A percentile compares a stretch with the other conserved stretches of the same genome.
These are phyloP conservation scores for Druceiella hillmani DNA, from an alignment of 2,888 invertebrate genomes.

Conservation along the genomic window DNA sequence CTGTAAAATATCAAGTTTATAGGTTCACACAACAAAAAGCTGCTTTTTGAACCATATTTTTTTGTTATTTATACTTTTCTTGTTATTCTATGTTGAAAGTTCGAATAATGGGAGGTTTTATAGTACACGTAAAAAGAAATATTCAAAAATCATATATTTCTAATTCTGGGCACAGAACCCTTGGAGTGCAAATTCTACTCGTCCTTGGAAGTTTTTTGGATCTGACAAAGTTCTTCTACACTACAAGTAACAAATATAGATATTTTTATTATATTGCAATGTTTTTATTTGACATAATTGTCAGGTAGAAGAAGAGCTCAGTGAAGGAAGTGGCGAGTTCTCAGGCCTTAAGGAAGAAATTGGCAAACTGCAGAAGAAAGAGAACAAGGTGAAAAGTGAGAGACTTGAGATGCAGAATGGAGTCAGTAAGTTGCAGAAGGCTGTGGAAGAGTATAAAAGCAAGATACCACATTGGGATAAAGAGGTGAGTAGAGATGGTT, in stretches of 20 bases:
- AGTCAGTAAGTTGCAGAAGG: slow-evolving; percentile 53
- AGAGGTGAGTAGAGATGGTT: slow-evolving; percentile 35
- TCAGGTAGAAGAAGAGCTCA: slow-evolving; percentile 50
- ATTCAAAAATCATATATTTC: no score
- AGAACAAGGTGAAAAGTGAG: slow-evolving; percentile 62
- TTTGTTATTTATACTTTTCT: no score
- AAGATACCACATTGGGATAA: slow-evolving; percentile 53
- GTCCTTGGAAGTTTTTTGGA: not conserved
- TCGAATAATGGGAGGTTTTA: no score
- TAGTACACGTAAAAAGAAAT: no score
- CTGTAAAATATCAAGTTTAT: no score
- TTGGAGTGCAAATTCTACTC: not conserved
- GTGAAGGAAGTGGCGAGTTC: slow-evolving; percentile 52
- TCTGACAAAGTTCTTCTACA: not conserved
- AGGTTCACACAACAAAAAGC: no score
- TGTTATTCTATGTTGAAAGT: no score
- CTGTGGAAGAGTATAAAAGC: slow-evolving; percentile 50
- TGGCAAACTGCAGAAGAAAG: slow-evolving; percentile 52
- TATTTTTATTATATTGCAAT: slow-evolving; percentile 1
- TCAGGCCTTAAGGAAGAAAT: slow-evolving; percentile 60
- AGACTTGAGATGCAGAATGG: slow-evolving; percentile 73
- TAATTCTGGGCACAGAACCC: not conserved
- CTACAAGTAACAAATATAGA: not conserved
- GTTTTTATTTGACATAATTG: slow-evolving; percentile 8
- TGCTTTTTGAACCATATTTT: no score